Conservation (phyloP, 1,140 invertebrate genomes). For the Rhopalosiphum maidis region DNA sequence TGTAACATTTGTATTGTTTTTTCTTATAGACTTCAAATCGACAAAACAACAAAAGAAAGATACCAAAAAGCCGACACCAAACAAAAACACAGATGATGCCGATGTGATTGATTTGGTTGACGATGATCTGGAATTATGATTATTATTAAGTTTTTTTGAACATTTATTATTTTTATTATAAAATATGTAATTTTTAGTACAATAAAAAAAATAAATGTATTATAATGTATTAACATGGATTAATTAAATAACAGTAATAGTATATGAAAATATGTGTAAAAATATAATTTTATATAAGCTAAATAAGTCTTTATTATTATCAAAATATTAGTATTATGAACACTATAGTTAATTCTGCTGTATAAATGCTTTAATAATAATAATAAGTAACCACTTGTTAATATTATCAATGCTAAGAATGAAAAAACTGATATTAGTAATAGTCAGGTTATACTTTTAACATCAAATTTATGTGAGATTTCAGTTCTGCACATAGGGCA, state of each 20-base stretch:
- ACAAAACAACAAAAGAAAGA: conserved; percentile 55
- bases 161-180: background rate
- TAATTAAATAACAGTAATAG: conserved; percentile 13
- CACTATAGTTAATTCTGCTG: background rate
- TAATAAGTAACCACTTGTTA: background rate
- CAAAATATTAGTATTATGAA: background rate
- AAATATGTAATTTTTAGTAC: conserved; percentile 15
- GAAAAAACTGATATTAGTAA: background rate
- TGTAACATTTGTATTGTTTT: background rate
- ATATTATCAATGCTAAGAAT: background rate
- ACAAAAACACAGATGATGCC: conserved; percentile 5
- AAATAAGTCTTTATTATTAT: background rate
- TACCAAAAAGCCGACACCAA: conserved; percentile 47
- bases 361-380: background rate
- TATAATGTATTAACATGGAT: background rate
- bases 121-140: conserved; percentile 29
- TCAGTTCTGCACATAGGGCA: conserved; percentile 48
- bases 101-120: conserved; percentile 34
- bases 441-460: conserved; percentile 36
- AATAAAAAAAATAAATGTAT: conserved; percentile 4
- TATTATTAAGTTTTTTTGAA: background rate
- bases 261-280: conserved; percentile 21
- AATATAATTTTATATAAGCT: background rate
- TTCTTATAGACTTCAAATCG: conserved; percentile 45
- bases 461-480: conserved; percentile 23